A percentile compares a stretch with the other conserved stretches of the same genome.
Evolutionary conservation across 2,113 vertebrate species (phyloP).

Genomic region (Glaucidium brasilianum): DNA sequence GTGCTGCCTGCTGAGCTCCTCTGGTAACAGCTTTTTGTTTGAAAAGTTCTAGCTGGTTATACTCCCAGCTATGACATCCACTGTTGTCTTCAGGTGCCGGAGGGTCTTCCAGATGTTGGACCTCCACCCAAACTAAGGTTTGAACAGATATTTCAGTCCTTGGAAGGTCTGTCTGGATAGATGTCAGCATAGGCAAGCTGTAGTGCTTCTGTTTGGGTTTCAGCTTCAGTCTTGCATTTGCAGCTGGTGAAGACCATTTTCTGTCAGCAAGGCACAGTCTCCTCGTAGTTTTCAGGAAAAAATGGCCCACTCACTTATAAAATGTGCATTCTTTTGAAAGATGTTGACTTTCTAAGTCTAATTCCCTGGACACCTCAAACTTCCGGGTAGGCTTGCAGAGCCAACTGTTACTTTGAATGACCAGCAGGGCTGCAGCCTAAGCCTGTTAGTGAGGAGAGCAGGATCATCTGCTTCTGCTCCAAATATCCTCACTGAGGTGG

Average conservation of each 20-base stretch:
- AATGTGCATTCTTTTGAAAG: background rate
- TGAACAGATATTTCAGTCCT: background rate
- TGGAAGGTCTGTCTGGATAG: background rate
- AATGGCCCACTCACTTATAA: background rate
- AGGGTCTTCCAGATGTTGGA: background rate
- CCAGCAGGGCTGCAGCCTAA: background rate
- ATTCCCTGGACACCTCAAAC: background rate
- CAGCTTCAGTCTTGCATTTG: background rate
- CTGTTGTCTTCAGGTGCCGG: background rate
- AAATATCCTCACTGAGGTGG: background rate
- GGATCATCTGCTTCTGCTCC: background rate
- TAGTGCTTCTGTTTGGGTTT: background rate
- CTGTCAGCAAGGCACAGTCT: background rate
- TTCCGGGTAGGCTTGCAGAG: background rate
- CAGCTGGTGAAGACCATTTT: background rate
- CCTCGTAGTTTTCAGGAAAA: background rate
- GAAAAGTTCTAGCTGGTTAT: background rate
- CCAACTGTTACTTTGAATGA: background rate
- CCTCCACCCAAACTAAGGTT: background rate
- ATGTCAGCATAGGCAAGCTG: background rate
- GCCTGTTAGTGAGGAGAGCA: background rate
- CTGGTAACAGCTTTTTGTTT: background rate
- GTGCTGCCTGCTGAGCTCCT: background rate
- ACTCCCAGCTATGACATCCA: background rate
- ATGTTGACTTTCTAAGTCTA: background rate